Base-by-base conservation (phyloP, 2,888 invertebrate genomes). In the Drosophila greeni region DNA sequence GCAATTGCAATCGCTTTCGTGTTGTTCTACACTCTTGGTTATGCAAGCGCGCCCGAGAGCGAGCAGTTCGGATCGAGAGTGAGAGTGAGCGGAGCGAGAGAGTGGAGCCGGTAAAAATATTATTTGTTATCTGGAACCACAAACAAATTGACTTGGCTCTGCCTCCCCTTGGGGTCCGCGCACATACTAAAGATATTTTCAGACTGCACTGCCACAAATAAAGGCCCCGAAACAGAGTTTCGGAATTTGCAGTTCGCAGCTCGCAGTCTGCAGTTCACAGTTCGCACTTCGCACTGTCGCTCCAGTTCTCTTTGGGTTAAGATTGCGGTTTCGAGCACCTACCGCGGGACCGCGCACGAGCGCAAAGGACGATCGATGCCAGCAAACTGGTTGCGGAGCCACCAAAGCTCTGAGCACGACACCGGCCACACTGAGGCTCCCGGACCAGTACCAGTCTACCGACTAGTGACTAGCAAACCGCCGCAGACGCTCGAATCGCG, bases 301-400 rank as follows among this genome's bases (percentile, higher is more conserved):
- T 51, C 54, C 23, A 36, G 48, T 70, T 54, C 31, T 7, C 34
- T 52, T 56, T 40, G 18, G 45, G 16, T n/a, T 43, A 43, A 34
- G 42, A 31, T n/a, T 56, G 55, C 33, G 53, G 45, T 33, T 68
- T 18, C 49, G 37, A 52, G 26, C 58, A 40, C 34, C 47, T 49
- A 42, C 49, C 59, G 61, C 43, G 51, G 53, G 53, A 57, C 52
- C 64, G 58, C 37, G 48, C 47, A 62, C 74, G 52, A 68, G 58
- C 64, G 69, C 54, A 74, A 83, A 79, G 79, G 79, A 79, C 83
- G 81, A 81, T 81, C 83, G 78, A 54, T 84, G 75, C 66, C 43
- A 65, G 54, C 67, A 81, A 81, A 81, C 80, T 81, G 80, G 80
- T 81, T 82, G 72, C 68, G 57, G 61, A 24, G 40, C 54, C 23